These are phyloP conservation scores for Astreopora myriophthalma DNA, from an alignment of 64 coral and sea anemone species.

Conservation along the genomic window DNA sequence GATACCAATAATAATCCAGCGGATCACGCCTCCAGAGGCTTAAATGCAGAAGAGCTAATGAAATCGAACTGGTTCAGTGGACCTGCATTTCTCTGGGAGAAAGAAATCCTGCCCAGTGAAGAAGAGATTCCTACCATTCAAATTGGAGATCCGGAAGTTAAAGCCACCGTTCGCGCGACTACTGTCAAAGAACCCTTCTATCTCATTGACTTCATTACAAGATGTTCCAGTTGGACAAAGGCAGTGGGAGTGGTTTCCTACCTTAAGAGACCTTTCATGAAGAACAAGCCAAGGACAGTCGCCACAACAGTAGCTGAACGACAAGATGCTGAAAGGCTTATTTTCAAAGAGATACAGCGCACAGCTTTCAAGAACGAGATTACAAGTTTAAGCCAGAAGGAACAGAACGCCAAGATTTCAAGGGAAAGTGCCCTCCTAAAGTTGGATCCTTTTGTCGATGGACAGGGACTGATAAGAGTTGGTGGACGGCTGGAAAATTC, in stretches of 20 bases:
- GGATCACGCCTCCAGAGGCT: slow-evolving; percentile 20
- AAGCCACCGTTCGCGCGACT: slow-evolving; percentile 1
- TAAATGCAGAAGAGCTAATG: slow-evolving; percentile 27
- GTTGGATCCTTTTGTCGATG: not conserved
- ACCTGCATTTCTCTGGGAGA: slow-evolving; percentile 25
- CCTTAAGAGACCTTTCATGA: not conserved
- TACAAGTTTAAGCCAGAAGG: slow-evolving; percentile 9
- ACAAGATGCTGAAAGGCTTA: not conserved
- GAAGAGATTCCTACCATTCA: not conserved
- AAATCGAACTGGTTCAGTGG: slow-evolving; percentile 27
- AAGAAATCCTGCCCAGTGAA: not conserved
- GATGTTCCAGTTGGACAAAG: not conserved
- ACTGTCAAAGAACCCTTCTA: not conserved
- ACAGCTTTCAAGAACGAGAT: slow-evolving; percentile 32
- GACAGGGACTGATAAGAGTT: not conserved
- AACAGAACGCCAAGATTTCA: not conserved
- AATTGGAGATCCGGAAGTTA: slow-evolving; percentile 16
- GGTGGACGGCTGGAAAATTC: not conserved
- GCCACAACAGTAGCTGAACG: slow-evolving; percentile 9
- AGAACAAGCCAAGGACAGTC: slow-evolving; percentile 5
- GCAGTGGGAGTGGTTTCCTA: not conserved
- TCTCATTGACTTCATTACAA: not conserved
- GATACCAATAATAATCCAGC: slow-evolving; percentile 26
- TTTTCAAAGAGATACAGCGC: not conserved
- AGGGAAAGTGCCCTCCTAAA: slow-evolving; percentile 7